Percentiles rank a stretch among this genome's conserved stretches.
phyloP scores from a whole-genome alignment of 2,797 vertebrate genomes.

The Xenops minutus region DNA sequence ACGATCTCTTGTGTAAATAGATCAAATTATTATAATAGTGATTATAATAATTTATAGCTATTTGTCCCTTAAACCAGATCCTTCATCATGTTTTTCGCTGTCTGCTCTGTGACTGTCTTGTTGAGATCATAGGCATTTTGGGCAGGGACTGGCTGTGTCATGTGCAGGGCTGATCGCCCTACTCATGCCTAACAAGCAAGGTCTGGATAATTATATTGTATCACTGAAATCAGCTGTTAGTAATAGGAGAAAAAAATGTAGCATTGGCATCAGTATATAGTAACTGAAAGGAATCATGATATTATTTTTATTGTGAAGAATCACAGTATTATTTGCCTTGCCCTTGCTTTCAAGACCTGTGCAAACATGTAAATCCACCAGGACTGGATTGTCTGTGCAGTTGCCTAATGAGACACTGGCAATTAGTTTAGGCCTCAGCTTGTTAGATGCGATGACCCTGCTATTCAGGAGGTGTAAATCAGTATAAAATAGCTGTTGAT shows the following conservation, averaged over 20 bases:
- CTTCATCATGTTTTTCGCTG: not conserved
- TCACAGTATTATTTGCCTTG: not conserved
- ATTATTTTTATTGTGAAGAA: not conserved
- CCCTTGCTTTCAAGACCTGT: not conserved
- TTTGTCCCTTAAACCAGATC: not conserved
- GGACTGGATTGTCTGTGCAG: not conserved
- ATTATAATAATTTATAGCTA: constrained; percentile 54
- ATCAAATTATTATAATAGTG: constrained; percentile 23
- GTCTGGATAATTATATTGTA: not conserved
- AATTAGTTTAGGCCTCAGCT: constrained; percentile 26
- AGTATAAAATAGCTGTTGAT: not conserved
- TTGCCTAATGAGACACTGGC: not conserved
- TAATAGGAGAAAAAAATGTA: not conserved
- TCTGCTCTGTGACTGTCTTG: constrained; percentile 43
- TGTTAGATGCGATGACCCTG: not conserved
- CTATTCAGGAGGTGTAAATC: not conserved
- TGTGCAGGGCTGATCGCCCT: not conserved
- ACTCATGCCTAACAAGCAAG: not conserved
- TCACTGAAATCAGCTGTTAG: not conserved
- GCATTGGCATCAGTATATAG: not conserved
- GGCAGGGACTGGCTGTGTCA: not conserved
- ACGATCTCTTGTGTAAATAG: not conserved
- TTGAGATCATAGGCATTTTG: constrained; percentile 24
- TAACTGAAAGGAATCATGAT: not conserved
- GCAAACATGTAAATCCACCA: not conserved